Evolutionary conservation across 2,888 invertebrate species (phyloP).

Genomic region (Smittia aterrima): DNA sequence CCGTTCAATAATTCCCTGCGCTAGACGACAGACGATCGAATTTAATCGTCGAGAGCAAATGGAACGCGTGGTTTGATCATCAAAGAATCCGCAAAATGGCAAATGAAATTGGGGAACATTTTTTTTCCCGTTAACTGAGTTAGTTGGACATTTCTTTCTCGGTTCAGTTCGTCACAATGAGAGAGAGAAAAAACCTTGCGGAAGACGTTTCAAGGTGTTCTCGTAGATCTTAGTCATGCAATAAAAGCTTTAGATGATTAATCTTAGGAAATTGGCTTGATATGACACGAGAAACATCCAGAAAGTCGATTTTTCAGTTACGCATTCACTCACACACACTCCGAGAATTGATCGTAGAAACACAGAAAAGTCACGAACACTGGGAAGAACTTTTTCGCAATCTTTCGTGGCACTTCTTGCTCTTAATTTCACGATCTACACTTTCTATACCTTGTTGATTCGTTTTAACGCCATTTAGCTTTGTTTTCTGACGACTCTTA

Average conservation of each 20-base stretch:
- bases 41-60: not conserved
- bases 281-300: slow-evolving; percentile 39
- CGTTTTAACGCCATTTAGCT: slow-evolving; percentile 91
- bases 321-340: slow-evolving; percentile 58
- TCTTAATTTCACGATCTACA: slow-evolving; percentile 45
- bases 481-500: slow-evolving; percentile 52
- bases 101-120: not conserved
- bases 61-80: not conserved
- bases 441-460: slow-evolving; percentile 87
- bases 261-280: not conserved
- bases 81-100: not conserved
- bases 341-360: slow-evolving; percentile 66
- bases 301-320: slow-evolving; percentile 42
- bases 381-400: slow-evolving; percentile 44
- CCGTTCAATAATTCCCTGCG: too few species aligned
- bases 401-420: slow-evolving; percentile 43
- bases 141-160: not conserved
- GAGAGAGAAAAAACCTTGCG: not conserved
- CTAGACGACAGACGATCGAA: too few species aligned
- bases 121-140: not conserved
- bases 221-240: not conserved
- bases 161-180: not conserved
- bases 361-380: slow-evolving; percentile 45
- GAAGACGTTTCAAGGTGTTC: slow-evolving; percentile 1
- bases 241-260: not conserved